phyloP scores from a whole-genome alignment of 2,888 invertebrate species.

The Serripes groenlandicus region DNA sequence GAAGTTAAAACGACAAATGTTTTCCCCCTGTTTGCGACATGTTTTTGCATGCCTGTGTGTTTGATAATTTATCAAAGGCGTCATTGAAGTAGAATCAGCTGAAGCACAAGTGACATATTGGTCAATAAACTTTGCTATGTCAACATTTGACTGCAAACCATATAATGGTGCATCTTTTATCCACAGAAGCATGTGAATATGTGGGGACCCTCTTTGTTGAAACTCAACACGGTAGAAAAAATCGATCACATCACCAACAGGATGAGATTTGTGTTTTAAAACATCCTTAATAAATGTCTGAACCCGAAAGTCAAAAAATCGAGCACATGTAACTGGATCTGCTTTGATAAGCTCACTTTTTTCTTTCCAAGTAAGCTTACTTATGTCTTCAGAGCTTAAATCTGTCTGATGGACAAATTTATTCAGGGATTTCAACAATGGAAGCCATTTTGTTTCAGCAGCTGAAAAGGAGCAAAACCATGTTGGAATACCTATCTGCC shows the following conservation, averaged over 20 bases:
- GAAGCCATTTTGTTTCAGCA: slow-evolving; percentile 48
- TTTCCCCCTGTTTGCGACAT: slow-evolving; percentile 39
- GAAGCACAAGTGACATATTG: slow-evolving; percentile 48
- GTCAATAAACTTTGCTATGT: slow-evolving; percentile 37
- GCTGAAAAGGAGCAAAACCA: slow-evolving; percentile 38
- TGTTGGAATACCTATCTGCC: slow-evolving; percentile 45
- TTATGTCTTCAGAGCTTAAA: slow-evolving; percentile 15
- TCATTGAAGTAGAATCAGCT: slow-evolving; percentile 38
- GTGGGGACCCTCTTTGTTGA: slow-evolving; percentile 71
- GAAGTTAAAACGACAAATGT: slow-evolving; percentile 41
- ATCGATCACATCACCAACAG: slow-evolving; percentile 62
- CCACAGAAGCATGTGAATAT: slow-evolving; percentile 70
- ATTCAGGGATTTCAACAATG: slow-evolving; percentile 13
- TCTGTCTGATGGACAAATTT: slow-evolving; percentile 32
- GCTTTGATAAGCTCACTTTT: background rate
- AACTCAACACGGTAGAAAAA: slow-evolving; percentile 69
- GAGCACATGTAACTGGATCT: slow-evolving; percentile 2
- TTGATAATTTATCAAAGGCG: background rate
- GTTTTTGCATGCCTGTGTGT: slow-evolving; percentile 29
- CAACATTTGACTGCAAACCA: slow-evolving; percentile 22
- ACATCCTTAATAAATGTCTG: slow-evolving; percentile 12
- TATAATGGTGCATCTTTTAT: slow-evolving; percentile 62
- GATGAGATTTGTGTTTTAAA: slow-evolving; percentile 22
- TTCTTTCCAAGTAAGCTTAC: background rate
- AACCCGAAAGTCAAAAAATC: slow-evolving; percentile 1